phyloP scores from a whole-genome alignment of 2,797 vertebrate genomes.

The Rhinatrema bivittatum region DNA sequence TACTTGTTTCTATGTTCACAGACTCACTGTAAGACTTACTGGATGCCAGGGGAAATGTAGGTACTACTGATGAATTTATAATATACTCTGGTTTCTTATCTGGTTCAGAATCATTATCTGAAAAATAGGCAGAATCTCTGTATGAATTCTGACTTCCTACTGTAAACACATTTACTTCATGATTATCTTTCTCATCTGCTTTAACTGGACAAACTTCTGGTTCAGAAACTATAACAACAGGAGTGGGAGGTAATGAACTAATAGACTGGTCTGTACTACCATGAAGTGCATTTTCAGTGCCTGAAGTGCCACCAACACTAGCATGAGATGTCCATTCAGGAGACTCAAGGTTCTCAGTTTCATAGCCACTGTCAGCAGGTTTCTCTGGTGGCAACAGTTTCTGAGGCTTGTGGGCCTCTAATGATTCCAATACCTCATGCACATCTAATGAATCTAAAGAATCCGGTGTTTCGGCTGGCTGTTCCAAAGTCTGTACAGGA shows the following conservation, averaged over 20 bases:
- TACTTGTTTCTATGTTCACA: slow-evolving; percentile 7
- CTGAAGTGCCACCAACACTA: slow-evolving; percentile 45
- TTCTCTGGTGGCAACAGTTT: slow-evolving; percentile 85
- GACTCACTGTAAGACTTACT: not conserved
- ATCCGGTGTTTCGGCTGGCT: slow-evolving; percentile 76
- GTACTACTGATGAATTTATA: slow-evolving; percentile 8
- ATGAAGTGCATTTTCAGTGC: slow-evolving; percentile 38
- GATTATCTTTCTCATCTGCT: slow-evolving; percentile 34
- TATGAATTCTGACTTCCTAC: slow-evolving; percentile 65
- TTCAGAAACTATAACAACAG: slow-evolving; percentile 78
- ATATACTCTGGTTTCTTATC: slow-evolving; percentile 78
- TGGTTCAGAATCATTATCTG: slow-evolving; percentile 89
- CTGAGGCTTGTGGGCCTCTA: slow-evolving; percentile 57
- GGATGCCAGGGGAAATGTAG: slow-evolving; percentile 23
- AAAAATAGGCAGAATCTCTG: slow-evolving; percentile 96
- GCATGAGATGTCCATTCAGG: slow-evolving; percentile 92
- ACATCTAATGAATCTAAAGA: slow-evolving; percentile 86
- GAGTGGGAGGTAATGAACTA: slow-evolving; percentile 46
- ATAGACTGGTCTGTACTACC: slow-evolving; percentile 9
- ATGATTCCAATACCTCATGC: slow-evolving; percentile 62
- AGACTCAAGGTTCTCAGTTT: slow-evolving; percentile 96
- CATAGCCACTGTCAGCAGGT: slow-evolving; percentile 93
- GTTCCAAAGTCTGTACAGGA: slow-evolving; percentile 57
- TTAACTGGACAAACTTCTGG: slow-evolving; percentile 36
- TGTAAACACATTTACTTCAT: slow-evolving; percentile 45